Evolutionary conservation across 2,113 vertebrate species (phyloP).

Genomic region (Clinocottus analis): DNA sequence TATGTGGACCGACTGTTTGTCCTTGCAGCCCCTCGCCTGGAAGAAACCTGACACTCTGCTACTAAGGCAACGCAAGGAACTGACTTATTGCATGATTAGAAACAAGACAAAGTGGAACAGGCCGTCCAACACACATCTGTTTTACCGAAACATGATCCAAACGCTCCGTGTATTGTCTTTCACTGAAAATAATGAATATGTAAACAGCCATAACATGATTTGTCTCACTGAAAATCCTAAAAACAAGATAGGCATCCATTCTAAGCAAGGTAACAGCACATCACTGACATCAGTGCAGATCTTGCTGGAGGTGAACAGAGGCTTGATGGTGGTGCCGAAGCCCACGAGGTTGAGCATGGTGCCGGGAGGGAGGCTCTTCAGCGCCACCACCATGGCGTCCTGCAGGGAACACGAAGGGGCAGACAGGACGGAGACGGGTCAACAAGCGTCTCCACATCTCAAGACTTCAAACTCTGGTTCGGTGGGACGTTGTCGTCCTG

Average conservation of each 20-base stretch:
- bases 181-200: not conserved
- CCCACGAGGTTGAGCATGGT: constrained; percentile 89
- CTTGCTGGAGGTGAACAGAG: constrained; percentile 90
- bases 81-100: constrained; percentile 71
- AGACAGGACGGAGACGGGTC: constrained; percentile 1
- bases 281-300: constrained; percentile 89
- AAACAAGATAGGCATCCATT: not conserved
- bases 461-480: not conserved
- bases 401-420: constrained; percentile 63
- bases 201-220: not conserved
- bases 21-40: constrained; percentile 62
- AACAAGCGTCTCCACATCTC: not conserved
- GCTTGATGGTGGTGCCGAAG: constrained; percentile 84
- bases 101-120: constrained; percentile 47
- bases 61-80: constrained; percentile 79
- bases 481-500: not conserved
- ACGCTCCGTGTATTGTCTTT: not conserved
- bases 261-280: not conserved
- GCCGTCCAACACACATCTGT: constrained; percentile 43
- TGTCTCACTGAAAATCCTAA: not conserved
- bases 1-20: constrained; percentile 76
- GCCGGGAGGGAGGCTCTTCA: constrained; percentile 92
- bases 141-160: constrained; percentile 25
- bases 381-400: constrained; percentile 91
- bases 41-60: constrained; percentile 82